phyloP scores from a whole-genome alignment of 2,888 invertebrate species.

The Congeria kusceri region DNA sequence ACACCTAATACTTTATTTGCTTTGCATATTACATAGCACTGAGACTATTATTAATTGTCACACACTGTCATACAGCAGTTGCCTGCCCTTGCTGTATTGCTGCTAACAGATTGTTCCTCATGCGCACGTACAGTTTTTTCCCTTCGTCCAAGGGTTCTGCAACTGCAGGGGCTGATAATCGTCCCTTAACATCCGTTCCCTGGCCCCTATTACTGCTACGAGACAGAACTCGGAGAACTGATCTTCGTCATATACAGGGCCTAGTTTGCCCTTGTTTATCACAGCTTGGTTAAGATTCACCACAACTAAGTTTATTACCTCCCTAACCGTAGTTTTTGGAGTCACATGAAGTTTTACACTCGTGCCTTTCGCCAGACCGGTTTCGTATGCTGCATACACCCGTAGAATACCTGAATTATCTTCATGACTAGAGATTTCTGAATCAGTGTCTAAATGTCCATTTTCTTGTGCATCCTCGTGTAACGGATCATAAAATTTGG shows the following conservation, averaged over 20 bases:
- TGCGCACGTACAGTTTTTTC: conserved; percentile 95
- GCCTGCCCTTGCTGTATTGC: conserved; percentile 85
- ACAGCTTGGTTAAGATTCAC: conserved; percentile 92
- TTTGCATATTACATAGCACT: too few species aligned
- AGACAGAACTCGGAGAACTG: conserved; percentile 95
- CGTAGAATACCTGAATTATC: conserved; percentile 88
- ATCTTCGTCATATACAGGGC: conserved; percentile 91
- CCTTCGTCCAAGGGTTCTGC: conserved; percentile 98
- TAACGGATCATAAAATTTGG: conserved; percentile 82
- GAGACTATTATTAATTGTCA: too few species aligned
- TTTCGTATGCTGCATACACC: conserved; percentile 98
- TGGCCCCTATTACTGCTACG: conserved; percentile 97
- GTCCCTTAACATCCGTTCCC: conserved; percentile 96
- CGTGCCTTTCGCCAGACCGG: conserved; percentile 96
- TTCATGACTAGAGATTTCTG: conserved; percentile 40
- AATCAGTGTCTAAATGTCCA: conserved; percentile 48
- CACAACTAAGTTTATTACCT: conserved; percentile 97
- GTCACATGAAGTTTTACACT: conserved; percentile 97
- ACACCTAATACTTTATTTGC: too few species aligned
- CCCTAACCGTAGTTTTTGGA: conserved; percentile 95
- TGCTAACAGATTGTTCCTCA: conserved; percentile 90
- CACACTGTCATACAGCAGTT: conserved; percentile 82
- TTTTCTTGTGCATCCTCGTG: conserved; percentile 69
- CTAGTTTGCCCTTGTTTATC: conserved; percentile 88
- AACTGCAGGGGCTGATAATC: conserved; percentile 97